Evolutionary conservation across 2,113 vertebrate species (phyloP).

Genomic region (Silurus glanis): DNA sequence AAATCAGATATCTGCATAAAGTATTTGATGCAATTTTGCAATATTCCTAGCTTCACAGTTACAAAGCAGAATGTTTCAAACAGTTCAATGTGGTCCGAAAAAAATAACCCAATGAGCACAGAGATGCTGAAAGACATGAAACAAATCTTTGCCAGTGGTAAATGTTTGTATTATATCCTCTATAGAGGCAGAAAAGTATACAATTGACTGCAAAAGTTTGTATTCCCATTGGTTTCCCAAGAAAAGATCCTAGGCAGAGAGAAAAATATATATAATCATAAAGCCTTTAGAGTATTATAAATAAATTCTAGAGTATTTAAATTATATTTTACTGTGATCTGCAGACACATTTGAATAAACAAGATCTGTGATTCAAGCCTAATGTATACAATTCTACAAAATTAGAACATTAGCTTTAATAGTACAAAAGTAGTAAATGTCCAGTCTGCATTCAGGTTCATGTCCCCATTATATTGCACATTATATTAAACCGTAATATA

Average conservation of each 20-base stretch:
- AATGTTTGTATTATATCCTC: not conserved
- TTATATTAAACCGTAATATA: not conserved
- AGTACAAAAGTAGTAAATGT: not conserved
- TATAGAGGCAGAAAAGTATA: not conserved
- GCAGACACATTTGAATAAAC: not conserved
- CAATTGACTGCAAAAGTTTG: conserved; percentile 1
- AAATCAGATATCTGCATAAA: conserved; percentile 22
- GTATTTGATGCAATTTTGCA: conserved; percentile 18
- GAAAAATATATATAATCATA: not conserved
- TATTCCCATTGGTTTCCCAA: not conserved
- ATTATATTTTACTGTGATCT: not conserved
- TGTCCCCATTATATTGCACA: not conserved
- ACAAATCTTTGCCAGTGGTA: not conserved
- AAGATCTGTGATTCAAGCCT: not conserved
- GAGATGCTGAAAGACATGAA: not conserved
- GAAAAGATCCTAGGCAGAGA: not conserved
- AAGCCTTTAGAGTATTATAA: not conserved
- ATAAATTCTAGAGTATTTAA: not conserved
- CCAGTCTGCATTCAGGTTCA: not conserved
- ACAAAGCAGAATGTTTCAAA: conserved; percentile 21
- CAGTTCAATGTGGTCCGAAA: not conserved
- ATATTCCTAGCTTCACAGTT: conserved; percentile 31
- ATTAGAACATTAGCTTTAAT: not conserved
- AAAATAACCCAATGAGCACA: conserved; percentile 14
- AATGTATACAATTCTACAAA: not conserved